These are phyloP conservation scores for Eupleurogrammus muticus DNA, from an alignment of 2,797 vertebrate genomes.

Conservation along the genomic window DNA sequence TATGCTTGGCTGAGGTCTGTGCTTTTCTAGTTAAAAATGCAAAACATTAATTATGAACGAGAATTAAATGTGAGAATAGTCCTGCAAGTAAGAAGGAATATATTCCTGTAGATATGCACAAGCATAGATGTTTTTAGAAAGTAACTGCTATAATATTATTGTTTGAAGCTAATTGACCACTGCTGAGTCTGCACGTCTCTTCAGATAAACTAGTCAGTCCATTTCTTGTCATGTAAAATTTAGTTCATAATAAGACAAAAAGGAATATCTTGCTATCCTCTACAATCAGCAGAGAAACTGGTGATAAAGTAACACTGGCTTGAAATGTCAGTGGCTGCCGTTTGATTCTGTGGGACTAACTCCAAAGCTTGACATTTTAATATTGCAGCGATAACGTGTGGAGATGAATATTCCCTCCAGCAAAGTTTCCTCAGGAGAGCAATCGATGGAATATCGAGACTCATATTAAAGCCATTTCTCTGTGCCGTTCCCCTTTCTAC, in stretches of 20 bases:
- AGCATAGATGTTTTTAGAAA: neutral
- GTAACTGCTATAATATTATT: neutral
- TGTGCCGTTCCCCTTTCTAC: neutral
- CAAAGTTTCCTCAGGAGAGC: conserved; percentile 4
- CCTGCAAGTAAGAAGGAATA: neutral
- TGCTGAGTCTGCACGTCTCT: too few relatives aligned
- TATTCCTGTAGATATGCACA: neutral
- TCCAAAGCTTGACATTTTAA: conserved; percentile 14
- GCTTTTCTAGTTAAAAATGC: too few relatives aligned
- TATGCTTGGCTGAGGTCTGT: too few relatives aligned
- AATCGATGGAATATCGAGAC: neutral
- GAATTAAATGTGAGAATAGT: neutral
- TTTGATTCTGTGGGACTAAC: neutral
- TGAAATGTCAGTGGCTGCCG: conserved; percentile 18
- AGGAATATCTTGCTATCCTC: neutral
- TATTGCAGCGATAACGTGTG: conserved; percentile 5
- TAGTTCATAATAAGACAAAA: neutral
- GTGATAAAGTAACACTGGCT: neutral
- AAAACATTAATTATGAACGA: neutral
- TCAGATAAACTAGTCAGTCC: too few relatives aligned
- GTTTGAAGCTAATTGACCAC: too few relatives aligned
- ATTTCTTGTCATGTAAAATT: neutral
- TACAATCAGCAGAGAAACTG: neutral
- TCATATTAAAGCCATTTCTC: conserved; percentile 41
- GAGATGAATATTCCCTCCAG: neutral